Base-by-base conservation (phyloP, 2,797 vertebrate genomes). In the Periophthalmus magnuspinnatus region DNA sequence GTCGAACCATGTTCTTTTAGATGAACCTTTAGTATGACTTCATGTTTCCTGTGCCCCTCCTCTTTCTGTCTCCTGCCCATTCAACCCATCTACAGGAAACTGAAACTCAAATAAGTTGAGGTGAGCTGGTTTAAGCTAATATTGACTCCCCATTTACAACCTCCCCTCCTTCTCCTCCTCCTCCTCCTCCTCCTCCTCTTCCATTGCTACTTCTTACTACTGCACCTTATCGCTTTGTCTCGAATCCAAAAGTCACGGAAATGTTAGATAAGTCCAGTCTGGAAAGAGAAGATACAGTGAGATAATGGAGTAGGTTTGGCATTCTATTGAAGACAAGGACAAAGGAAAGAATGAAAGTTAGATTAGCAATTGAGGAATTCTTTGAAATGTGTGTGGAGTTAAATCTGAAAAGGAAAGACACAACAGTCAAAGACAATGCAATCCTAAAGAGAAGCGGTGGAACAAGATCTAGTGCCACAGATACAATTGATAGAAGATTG, bases 141-240 rank as follows among this genome's bases (percentile, higher is more conserved):
- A 90, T 93, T 92, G 89, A 78, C 90, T 56, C 83, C 77, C 50
- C 88, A 92, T 93, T 92, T 90, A 84, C 72, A 5, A 74, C 50
- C 54, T 67, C 62, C 47, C 77, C 38, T 41, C 38, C 41, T 45
- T 38, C 38, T 5, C 5, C 10, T 11, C 36, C 38, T 9, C 36
- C 36, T 38, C 6, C 7, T 78, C 0, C 47, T 55, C 47, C 61
- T 57, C 11, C 41, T 22, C 63, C 63, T 36, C 11, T 22, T 22
- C 1, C 1, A 6, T 41, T 48, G 1, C 19, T 11, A 10, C 34
- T 58, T 48, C 9, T 50, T 34, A 16, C 36, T 28, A 5, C 17
- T 5, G 32, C 1, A 0, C 75, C 58, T 83, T 59, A 67, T 64
- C 19, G 0, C 28, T 58, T 34, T 56, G 47, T 7, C 52, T 38